A percentile compares a stretch with the other conserved stretches of the same genome.
phyloP scores from a whole-genome alignment of 2,113 vertebrate genomes.

The Sphaerodactylus townsendi region DNA sequence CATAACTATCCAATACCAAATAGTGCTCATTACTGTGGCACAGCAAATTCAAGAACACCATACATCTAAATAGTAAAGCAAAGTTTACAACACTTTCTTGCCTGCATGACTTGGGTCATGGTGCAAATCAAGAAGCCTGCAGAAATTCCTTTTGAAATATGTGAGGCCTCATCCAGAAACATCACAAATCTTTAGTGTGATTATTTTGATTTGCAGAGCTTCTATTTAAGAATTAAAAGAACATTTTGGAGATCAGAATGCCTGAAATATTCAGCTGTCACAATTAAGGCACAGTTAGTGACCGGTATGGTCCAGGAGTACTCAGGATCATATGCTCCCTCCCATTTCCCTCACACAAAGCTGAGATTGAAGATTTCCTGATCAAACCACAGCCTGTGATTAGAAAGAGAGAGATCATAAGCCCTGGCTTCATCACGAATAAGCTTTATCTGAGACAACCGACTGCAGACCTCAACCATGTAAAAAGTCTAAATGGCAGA shows the following conservation, averaged over 20 bases:
- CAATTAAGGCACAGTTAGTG: too few species aligned
- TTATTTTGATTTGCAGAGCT: not conserved
- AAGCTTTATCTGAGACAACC: too few species aligned
- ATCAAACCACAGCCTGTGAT: too few species aligned
- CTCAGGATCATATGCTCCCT: too few species aligned
- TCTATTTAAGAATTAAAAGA: not conserved
- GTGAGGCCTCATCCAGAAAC: not conserved
- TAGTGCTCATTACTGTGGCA: not conserved
- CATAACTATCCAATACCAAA: not conserved
- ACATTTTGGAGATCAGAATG: not conserved
- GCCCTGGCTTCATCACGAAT: too few species aligned
- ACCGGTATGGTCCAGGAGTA: too few species aligned
- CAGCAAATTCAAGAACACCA: not conserved
- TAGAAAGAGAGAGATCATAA: too few species aligned
- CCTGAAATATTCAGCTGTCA: too few species aligned
- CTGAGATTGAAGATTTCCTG: too few species aligned
- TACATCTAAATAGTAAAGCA: not conserved
- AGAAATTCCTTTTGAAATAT: not conserved
- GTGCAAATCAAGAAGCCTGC: not conserved
- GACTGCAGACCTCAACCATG: too few species aligned
- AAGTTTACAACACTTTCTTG: not conserved
- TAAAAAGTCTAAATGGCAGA: not conserved
- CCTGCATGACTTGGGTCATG: rapidly evolving
- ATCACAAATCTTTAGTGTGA: not conserved
- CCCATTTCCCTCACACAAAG: too few species aligned